These are phyloP conservation scores for Chloroclysta siterata DNA, from an alignment of 2,888 invertebrate genomes.

Conservation along the genomic window DNA sequence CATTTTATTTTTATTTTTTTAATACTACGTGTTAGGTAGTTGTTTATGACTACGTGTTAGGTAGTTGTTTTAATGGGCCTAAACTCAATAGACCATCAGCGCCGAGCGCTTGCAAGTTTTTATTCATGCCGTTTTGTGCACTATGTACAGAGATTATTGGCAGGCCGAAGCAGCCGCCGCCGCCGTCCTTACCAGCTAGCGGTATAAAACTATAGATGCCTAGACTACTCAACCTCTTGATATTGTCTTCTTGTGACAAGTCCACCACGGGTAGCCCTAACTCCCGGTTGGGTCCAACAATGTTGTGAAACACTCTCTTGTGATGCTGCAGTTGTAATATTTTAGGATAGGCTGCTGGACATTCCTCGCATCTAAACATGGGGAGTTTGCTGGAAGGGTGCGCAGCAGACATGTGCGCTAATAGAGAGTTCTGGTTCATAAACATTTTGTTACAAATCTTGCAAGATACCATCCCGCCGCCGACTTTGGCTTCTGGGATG, in stretches of 20 bases:
- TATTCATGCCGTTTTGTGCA: constrained; percentile 85
- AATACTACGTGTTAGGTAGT: too few relatives aligned
- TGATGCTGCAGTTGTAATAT: constrained; percentile 87
- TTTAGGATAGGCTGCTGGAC: constrained; percentile 89
- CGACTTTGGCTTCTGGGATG: constrained; percentile 75
- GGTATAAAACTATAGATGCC: constrained; percentile 91
- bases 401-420: constrained; percentile 71
- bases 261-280: constrained; percentile 90
- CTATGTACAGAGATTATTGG: constrained; percentile 89
- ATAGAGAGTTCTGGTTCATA: constrained; percentile 67
- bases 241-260: constrained; percentile 87
- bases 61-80: constrained; percentile 88
- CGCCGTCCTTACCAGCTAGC: constrained; percentile 86
- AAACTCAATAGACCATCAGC: constrained; percentile 89
- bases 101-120: constrained; percentile 86
- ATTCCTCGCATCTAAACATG: constrained; percentile 87
- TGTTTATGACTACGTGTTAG: constrained; percentile 73
- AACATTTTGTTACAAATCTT: constrained; percentile 80
- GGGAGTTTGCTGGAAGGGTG: constrained; percentile 71
- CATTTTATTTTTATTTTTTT: too few relatives aligned
- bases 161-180: constrained; percentile 88
- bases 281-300: constrained; percentile 80
- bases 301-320: constrained; percentile 80
- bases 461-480: constrained; percentile 70
- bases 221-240: constrained; percentile 86